A percentile compares a stretch with the other conserved stretches of the same genome.
Evolutionary conservation across 2,797 vertebrate species (phyloP).

Genomic region (Muscicapa comitata): DNA sequence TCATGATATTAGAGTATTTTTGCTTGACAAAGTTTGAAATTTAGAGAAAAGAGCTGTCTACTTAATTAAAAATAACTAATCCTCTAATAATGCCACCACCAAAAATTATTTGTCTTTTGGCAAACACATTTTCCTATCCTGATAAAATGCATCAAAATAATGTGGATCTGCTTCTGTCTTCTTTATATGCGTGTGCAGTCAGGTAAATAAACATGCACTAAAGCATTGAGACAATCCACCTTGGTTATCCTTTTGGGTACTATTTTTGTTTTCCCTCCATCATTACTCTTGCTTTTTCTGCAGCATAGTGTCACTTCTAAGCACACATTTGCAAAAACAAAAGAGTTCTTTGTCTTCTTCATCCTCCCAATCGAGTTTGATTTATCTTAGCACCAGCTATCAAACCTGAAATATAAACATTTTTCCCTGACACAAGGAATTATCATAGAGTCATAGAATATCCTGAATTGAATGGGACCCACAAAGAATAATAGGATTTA

Average conservation of each 20-base stretch:
- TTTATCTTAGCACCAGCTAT: background rate
- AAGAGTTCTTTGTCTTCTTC: background rate
- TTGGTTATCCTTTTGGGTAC: background rate
- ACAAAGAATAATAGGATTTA: background rate
- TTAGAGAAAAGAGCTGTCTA: background rate
- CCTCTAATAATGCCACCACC: background rate
- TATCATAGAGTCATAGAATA: background rate
- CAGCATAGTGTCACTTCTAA: background rate
- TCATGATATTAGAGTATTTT: background rate
- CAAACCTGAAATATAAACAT: background rate
- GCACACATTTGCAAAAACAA: background rate
- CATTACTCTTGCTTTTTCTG: background rate
- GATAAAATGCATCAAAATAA: background rate
- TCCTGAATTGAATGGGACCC: background rate
- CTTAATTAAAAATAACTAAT: background rate
- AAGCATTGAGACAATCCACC: background rate
- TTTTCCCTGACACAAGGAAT: background rate
- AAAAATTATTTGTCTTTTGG: background rate
- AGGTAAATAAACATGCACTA: background rate
- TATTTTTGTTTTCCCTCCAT: background rate
- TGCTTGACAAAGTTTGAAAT: background rate
- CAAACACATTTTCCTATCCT: background rate
- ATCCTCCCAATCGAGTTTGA: background rate
- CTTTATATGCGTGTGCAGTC: accelerated
- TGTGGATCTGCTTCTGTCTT: background rate